These are phyloP conservation scores for Anoncus sp. DNA, from an alignment of 2,888 invertebrate genomes.

Conservation along the genomic window DNA sequence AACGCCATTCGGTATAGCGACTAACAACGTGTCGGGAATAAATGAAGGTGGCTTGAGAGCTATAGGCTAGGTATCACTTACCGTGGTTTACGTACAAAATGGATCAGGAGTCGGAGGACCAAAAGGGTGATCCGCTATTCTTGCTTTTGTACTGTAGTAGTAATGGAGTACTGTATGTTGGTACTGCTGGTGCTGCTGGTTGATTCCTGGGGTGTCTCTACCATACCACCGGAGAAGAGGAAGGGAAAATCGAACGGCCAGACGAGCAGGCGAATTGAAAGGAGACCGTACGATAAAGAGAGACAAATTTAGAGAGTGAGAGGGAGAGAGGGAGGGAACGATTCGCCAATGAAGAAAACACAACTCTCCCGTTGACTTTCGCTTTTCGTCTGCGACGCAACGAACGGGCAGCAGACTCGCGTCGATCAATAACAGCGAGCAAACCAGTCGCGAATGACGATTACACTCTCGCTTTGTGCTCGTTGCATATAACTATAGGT, in stretches of 20 bases:
- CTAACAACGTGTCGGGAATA: not conserved
- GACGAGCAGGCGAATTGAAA: conserved; percentile 58
- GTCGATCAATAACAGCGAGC: conserved; percentile 81
- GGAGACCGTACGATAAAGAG: conserved; percentile 45
- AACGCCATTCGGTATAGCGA: not conserved
- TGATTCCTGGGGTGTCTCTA: conserved; percentile 68
- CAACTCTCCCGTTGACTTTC: conserved; percentile 77
- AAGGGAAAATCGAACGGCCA: conserved; percentile 81
- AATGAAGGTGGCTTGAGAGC: no score
- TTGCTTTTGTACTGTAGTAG: conserved; percentile 8
- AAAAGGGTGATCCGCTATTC: conserved; percentile 21
- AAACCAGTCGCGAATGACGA: conserved; percentile 61
- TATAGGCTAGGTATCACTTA: conserved; percentile 32
- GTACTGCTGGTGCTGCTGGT: conserved; percentile 32
- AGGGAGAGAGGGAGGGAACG: conserved; percentile 49
- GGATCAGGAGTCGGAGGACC: conserved; percentile 13
- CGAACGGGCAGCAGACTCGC: conserved; percentile 72
- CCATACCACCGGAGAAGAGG: conserved; percentile 70
- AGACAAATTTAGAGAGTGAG: conserved; percentile 27
- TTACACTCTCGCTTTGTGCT: conserved; percentile 60
- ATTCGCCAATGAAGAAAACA: conserved; percentile 72
- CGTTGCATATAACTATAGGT: conserved; percentile 32
- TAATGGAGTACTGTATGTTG: conserved; percentile 23
- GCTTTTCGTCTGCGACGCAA: conserved; percentile 80
- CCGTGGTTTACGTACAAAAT: conserved; percentile 1